Percentiles rank a stretch among this genome's conserved stretches.
These are phyloP conservation scores for Yasuhikotakia modesta DNA, from an alignment of 2,797 vertebrate species.

Conservation along the genomic window DNA sequence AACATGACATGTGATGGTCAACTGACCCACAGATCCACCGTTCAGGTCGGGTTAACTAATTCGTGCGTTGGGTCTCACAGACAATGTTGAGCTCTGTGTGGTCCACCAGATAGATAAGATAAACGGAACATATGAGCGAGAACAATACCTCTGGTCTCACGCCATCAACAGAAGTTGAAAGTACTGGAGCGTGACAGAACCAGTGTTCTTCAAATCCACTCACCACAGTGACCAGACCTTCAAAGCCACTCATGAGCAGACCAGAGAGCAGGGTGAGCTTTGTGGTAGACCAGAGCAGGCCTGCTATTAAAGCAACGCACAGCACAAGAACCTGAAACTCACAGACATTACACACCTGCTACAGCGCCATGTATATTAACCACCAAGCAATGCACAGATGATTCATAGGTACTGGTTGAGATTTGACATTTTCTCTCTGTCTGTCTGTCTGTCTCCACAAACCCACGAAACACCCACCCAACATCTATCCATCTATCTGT, in stretches of 20 bases:
- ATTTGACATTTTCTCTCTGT: too few relatives aligned
- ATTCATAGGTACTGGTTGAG: slow-evolving; percentile 9
- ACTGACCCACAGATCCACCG: too few relatives aligned
- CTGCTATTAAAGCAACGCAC: slow-evolving; percentile 82
- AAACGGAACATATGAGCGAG: not conserved
- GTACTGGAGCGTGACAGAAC: slow-evolving; percentile 3
- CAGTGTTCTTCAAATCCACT: slow-evolving; percentile 58
- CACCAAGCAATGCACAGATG: not conserved
- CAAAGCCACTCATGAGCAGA: slow-evolving; percentile 77
- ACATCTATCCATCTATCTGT: too few relatives aligned
- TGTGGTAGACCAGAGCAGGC: slow-evolving; percentile 86
- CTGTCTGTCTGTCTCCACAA: too few relatives aligned
- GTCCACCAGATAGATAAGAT: too few relatives aligned
- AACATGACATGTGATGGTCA: too few relatives aligned
- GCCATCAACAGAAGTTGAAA: not conserved
- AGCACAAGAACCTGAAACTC: slow-evolving; percentile 49
- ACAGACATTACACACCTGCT: slow-evolving; percentile 19
- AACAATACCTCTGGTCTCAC: not conserved
- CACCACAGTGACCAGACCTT: slow-evolving; percentile 83
- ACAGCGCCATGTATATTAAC: not conserved
- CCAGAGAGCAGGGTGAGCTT: slow-evolving; percentile 79
- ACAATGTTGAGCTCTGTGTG: too few relatives aligned
- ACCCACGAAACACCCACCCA: too few relatives aligned
- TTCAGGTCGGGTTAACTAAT: too few relatives aligned
- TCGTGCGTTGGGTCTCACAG: too few relatives aligned